Base-by-base conservation (phyloP, 2,113 vertebrate species). In the Xiphophorus maculatus region DNA sequence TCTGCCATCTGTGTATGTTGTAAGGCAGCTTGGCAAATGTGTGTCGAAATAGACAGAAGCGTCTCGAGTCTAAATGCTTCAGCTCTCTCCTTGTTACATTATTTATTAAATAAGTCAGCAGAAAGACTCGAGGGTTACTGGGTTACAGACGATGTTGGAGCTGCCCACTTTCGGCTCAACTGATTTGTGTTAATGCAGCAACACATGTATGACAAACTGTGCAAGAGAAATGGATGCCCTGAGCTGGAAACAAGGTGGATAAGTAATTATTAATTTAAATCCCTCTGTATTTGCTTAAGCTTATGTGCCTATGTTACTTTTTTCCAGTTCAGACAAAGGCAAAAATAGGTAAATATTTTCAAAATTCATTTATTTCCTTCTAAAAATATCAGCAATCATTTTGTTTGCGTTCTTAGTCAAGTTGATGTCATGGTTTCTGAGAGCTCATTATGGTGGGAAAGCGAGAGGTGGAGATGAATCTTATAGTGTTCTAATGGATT, bases 21-120 rank as follows among this genome's bases (percentile, higher is more conserved):
- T 71, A 63, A 48, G 54, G 83, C 71, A 89, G 73, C 71, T 66
- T 66, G 44, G 51, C 74, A 61, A 68, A 62, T 83, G 73, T 73
- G 71, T 28, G 68, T 76, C 68, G 65, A 67, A 66, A 85, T 79
- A 66, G 66, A 87, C 78, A 77, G 81, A 77, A 58, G 66, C 37
- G 27, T 60, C 35, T 80, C 54, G 29, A 15, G 64, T 86, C 76
- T 65, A 85, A 88, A 87, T 76, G 81, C 79, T 79, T 63, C 62
- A 73, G 66, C 73, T 82, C 82, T 27, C 74, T 87, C 44, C 61
- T 82, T 5, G 9, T 67, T 88, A 65, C 82, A 90, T 92, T 87
- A 89, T 90, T 93, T 87, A 90, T 92, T 90, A 75, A 63, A 83
- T 74, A 78, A 40, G 79, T 85, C 70, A 73, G 63, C 80, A 79